A percentile compares a stretch with the other conserved stretches of the same genome.
Evolutionary conservation across 2,797 vertebrate species (phyloP).

Genomic region (Trachops cirrhosus): DNA sequence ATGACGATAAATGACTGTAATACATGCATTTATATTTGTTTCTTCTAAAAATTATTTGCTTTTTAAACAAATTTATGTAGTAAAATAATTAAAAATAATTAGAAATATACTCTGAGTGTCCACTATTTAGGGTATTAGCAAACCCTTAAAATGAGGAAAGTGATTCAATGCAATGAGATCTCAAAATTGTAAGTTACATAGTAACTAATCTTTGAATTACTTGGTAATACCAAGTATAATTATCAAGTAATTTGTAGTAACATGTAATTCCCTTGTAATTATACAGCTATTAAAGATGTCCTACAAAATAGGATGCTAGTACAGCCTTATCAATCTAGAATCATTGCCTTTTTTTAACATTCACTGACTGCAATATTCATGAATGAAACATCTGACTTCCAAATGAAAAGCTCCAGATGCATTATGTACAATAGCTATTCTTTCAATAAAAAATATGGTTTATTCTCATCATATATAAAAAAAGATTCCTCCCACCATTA

Average conservation of each 20-base stretch:
- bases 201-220: slow-evolving; percentile 77
- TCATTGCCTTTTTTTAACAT: slow-evolving; percentile 61
- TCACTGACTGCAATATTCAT: slow-evolving; percentile 68
- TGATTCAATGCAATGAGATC: not conserved
- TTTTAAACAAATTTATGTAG: not conserved
- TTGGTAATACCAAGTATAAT: slow-evolving; percentile 72
- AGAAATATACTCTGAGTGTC: not conserved
- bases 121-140: not conserved
- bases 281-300: slow-evolving; percentile 68
- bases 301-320: slow-evolving; percentile 50
- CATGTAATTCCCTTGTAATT: slow-evolving; percentile 75
- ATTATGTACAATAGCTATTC: slow-evolving; percentile 71
- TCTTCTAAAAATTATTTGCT: not conserved
- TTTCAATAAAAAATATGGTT: slow-evolving; percentile 59
- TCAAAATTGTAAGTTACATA: slow-evolving; percentile 68
- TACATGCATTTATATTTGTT: not conserved
- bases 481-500: slow-evolving; percentile 23
- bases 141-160: slow-evolving; percentile 4
- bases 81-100: slow-evolving; percentile 11
- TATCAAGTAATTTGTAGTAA: slow-evolving; percentile 76
- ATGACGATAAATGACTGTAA: not conserved
- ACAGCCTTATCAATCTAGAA: slow-evolving; percentile 58
- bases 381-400: slow-evolving; percentile 76
- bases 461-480: slow-evolving; percentile 45
- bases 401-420: slow-evolving; percentile 76